Conservation (phyloP, 1,140 invertebrate species). For the Dendroctonus ponderosae region DNA sequence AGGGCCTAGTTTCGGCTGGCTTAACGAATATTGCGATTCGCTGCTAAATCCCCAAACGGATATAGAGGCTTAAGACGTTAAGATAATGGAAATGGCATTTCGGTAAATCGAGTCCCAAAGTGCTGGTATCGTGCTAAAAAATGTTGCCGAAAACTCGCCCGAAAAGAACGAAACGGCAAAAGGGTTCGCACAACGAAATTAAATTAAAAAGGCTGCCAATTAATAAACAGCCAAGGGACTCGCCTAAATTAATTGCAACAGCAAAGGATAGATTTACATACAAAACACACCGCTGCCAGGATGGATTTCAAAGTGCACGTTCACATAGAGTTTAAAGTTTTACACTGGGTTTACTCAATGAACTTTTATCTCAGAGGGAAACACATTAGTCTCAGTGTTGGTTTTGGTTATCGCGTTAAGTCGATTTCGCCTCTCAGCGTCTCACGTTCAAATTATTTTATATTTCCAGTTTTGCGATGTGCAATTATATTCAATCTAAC, state of each 20-base stretch:
- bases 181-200: too few relatives aligned
- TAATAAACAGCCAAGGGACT: not conserved
- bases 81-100: constrained; percentile 16
- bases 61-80: constrained; percentile 17
- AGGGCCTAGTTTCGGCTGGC: constrained; percentile 17
- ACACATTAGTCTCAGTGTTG: too few relatives aligned
- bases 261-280: not conserved
- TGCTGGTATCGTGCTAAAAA: constrained; percentile 5
- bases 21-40: constrained; percentile 6
- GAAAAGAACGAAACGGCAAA: not conserved
- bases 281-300: not conserved
- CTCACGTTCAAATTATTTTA: too few relatives aligned
- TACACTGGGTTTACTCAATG: too few relatives aligned
- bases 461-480: too few relatives aligned
- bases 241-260: not conserved
- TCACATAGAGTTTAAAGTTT: too few relatives aligned
- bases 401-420: too few relatives aligned
- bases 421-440: too few relatives aligned
- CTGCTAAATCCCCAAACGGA: constrained; percentile 10
- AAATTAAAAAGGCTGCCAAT: too few relatives aligned
- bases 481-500: too few relatives aligned
- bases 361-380: too few relatives aligned
- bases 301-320: too few relatives aligned
- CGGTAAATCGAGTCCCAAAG: constrained; percentile 7
- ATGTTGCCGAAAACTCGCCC: not conserved